phyloP scores from a whole-genome alignment of 2,888 invertebrate species.

The Oegoconia quadripuncta region DNA sequence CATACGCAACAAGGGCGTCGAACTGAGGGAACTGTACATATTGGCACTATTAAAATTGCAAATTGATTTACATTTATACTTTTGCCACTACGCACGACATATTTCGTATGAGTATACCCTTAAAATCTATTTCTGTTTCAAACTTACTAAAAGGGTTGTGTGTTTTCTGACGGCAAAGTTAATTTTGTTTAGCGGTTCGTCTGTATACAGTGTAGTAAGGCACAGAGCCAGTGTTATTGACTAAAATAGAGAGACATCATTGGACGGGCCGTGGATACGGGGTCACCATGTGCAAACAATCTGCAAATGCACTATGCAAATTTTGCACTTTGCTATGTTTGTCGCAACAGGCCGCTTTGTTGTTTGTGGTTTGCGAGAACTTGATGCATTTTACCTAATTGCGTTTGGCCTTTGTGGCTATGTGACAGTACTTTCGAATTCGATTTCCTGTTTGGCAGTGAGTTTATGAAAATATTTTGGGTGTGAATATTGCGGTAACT shows the following conservation, averaged over 20 bases:
- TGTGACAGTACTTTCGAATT: no score
- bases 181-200: slow-evolving; percentile 7
- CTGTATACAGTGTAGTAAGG: slow-evolving; percentile 19
- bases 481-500: no score
- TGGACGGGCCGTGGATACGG: slow-evolving; percentile 13
- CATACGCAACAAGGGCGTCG: slow-evolving; percentile 47
- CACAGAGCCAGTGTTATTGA: slow-evolving; percentile 29
- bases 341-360: neutral
- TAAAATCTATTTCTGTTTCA: neutral
- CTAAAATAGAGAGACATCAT: slow-evolving; percentile 34
- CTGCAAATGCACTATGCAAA: slow-evolving; percentile 42
- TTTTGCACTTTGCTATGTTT: slow-evolving; percentile 5
- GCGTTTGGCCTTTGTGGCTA: no score
- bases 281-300: slow-evolving; percentile 35
- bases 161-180: slow-evolving; percentile 1
- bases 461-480: no score
- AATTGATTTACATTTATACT: neutral
- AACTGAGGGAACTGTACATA: slow-evolving; percentile 39
- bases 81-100: neutral
- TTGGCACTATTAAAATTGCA: slow-evolving; percentile 18
- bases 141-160: neutral
- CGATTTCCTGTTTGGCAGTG: no score
- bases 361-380: neutral
- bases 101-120: neutral
- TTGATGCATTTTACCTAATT: no score